A percentile compares a stretch with the other conserved stretches of the same genome.
phyloP scores from a whole-genome alignment of 2,888 invertebrate genomes.

The Paralinhomoeus sp. region DNA sequence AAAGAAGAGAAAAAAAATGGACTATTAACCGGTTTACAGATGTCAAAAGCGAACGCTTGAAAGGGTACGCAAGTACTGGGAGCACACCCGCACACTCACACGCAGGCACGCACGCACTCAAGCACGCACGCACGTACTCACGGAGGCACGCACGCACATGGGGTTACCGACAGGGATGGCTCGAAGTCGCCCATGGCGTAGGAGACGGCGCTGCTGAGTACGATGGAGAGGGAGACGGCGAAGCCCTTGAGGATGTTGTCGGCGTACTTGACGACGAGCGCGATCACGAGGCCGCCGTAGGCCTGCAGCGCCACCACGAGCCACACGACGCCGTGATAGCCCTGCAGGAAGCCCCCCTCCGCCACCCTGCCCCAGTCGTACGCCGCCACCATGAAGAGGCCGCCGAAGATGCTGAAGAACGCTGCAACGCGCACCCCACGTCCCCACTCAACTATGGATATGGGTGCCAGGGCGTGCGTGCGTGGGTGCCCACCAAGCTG shows the following conservation, averaged over 20 bases:
- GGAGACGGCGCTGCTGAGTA: slow-evolving; percentile 32
- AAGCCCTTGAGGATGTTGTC: slow-evolving; percentile 37
- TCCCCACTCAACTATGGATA: neutral
- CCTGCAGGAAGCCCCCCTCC: slow-evolving; percentile 32
- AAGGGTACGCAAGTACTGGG: no score
- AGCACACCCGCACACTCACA: no score
- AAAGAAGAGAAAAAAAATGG: no score
- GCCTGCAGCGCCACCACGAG: slow-evolving; percentile 33
- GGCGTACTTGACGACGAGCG: slow-evolving; percentile 36
- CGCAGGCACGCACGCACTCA: no score
- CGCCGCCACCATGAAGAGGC: slow-evolving; percentile 25
- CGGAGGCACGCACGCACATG: no score
- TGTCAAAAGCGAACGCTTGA: no score
- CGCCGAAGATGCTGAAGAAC: slow-evolving; percentile 30
- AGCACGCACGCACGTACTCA: no score
- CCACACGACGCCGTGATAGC: slow-evolving; percentile 32
- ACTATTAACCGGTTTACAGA: no score
- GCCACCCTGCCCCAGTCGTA: slow-evolving; percentile 28
- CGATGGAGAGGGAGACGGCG: slow-evolving; percentile 35
- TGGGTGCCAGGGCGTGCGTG: slow-evolving; percentile 28
- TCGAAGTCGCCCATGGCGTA: slow-evolving; percentile 30
- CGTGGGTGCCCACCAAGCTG: slow-evolving; percentile 31
- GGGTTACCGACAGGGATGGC: slow-evolving; percentile 23
- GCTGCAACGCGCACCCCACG: slow-evolving; percentile 17
- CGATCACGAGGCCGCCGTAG: slow-evolving; percentile 33